Evolutionary conservation across 2,113 vertebrate genomes (phyloP).

Genomic region (Elachura formosa): DNA sequence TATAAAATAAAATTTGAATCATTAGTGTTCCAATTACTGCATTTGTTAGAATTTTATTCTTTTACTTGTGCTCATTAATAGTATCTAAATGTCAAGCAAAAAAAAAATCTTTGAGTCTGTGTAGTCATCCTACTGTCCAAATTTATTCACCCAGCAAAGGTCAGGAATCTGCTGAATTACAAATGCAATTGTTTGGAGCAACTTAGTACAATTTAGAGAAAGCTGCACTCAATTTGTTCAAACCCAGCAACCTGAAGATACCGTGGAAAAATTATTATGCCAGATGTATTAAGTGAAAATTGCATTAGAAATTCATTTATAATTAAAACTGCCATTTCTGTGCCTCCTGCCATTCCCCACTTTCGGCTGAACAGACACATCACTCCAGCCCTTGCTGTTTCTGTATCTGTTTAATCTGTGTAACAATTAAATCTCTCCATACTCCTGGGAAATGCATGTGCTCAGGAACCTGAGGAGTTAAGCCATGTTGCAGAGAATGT

Average conservation of each 20-base stretch:
- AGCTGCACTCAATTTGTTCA: slow-evolving; percentile 11
- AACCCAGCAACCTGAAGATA: not conserved
- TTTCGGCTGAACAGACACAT: not conserved
- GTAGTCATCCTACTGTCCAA: not conserved
- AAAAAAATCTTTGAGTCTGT: not conserved
- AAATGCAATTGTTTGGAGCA: slow-evolving; percentile 1
- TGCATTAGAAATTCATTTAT: slow-evolving; percentile 30
- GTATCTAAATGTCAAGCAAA: slow-evolving; percentile 33
- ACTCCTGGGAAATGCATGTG: not conserved
- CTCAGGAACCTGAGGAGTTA: not conserved
- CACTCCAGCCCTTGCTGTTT: not conserved
- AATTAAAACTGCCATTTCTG: slow-evolving; percentile 37
- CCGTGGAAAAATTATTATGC: not conserved
- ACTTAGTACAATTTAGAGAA: not conserved
- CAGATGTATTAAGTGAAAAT: not conserved
- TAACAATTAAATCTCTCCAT: not conserved
- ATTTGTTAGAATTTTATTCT: not conserved
- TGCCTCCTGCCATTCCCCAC: slow-evolving; percentile 5
- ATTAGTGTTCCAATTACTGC: not conserved
- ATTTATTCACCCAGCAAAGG: slow-evolving; percentile 34
- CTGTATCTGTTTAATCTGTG: not conserved
- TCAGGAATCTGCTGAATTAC: slow-evolving; percentile 25
- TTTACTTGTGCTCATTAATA: not conserved
- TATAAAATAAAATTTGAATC: not conserved
- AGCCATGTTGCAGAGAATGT: not conserved